Conservation (phyloP, 2,888 invertebrate species). For the Sminthurides aquaticus region DNA sequence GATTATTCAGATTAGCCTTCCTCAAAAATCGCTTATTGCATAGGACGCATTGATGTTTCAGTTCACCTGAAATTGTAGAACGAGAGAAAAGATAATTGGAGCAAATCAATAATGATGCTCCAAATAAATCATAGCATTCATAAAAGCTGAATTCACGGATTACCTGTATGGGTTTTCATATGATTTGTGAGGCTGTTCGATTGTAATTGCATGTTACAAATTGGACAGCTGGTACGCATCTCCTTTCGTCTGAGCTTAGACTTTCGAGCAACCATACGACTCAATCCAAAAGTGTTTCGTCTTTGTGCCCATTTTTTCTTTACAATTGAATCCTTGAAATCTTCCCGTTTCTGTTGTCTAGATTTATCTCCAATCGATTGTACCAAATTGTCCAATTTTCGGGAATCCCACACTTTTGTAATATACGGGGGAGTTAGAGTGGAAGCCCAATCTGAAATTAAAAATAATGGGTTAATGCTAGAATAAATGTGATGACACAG, state of each 20-base stretch:
- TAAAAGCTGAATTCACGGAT: too few species aligned
- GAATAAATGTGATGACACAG: background rate
- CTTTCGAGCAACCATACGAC: background rate
- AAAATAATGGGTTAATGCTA: background rate
- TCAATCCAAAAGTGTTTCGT: background rate
- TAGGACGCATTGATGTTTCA: background rate
- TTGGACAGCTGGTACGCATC: constrained; percentile 1
- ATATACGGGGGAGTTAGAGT: background rate
- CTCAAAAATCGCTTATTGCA: constrained; percentile 8
- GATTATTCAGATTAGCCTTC: background rate
- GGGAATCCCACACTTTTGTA: background rate
- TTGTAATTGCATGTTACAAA: constrained; percentile 5
- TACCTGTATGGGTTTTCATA: constrained; percentile 9
- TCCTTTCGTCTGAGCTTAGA: background rate
- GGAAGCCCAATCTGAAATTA: constrained; percentile 1
- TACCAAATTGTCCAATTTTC: background rate
- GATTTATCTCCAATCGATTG: background rate
- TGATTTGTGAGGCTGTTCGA: constrained; percentile 5
- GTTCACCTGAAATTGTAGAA: constrained; percentile 7
- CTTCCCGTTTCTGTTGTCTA: background rate
- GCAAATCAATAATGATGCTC: background rate
- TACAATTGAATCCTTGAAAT: background rate
- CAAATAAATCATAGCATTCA: too few species aligned
- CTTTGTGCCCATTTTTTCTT: background rate
- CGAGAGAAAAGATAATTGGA: background rate